These are phyloP conservation scores for Crotalus horridus DNA, from an alignment of 2,113 vertebrate genomes.

Conservation along the genomic window DNA sequence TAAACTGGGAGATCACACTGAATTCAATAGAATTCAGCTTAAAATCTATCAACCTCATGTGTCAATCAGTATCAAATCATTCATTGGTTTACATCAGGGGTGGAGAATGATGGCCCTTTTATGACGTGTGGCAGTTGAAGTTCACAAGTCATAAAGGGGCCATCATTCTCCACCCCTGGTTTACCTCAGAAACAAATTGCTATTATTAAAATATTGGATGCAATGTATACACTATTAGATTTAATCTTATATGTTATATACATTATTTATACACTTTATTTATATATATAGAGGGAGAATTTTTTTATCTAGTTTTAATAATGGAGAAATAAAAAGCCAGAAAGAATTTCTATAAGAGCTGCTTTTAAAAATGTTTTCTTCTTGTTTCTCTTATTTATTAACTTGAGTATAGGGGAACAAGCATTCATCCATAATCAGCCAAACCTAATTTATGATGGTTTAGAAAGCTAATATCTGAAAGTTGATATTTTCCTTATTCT, in stretches of 20 bases:
- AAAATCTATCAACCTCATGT: neutral
- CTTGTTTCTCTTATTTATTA: constrained; percentile 16
- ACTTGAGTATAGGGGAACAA: neutral
- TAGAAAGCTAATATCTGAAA: neutral
- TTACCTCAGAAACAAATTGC: neutral
- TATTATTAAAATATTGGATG: neutral
- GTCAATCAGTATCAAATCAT: neutral
- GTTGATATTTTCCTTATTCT: neutral
- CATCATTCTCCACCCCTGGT: too few relatives aligned
- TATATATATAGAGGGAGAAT: too few relatives aligned
- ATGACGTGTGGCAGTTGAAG: too few relatives aligned
- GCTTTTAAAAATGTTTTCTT: neutral
- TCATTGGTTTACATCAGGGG: neutral
- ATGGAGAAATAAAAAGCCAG: neutral
- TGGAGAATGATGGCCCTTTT: too few relatives aligned
- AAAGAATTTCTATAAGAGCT: neutral
- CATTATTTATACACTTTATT: too few relatives aligned
- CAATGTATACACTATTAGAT: neutral
- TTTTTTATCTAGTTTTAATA: neutral
- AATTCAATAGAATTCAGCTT: neutral
- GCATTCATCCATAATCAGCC: constrained; percentile 7
- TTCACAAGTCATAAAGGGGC: too few relatives aligned
- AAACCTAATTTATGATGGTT: neutral
- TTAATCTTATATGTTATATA: neutral
- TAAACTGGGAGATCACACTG: neutral